Base-by-base conservation (phyloP, 2,113 vertebrate genomes). In the Tiliqua scincoides region DNA sequence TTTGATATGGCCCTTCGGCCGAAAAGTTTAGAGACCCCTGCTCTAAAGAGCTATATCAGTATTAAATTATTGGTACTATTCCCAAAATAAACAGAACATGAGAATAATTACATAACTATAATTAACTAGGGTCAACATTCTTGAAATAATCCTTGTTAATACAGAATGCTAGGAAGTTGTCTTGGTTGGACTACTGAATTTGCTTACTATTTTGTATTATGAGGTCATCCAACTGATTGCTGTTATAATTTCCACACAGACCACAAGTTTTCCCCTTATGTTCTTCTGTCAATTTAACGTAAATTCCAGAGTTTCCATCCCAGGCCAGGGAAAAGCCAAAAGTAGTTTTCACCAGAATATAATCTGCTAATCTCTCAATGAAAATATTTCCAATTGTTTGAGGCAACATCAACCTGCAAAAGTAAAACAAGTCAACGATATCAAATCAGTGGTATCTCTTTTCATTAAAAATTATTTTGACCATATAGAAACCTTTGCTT, bases 281-380 rank as follows among this genome's bases (percentile, higher is more conserved):
- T 81, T 98, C 97, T 91, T 98, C 98, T 21, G 98, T 98, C 93
- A 99, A 95, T 93, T 99, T 99, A 92, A 99, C 97, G 92, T 99
- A 99, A 94, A 99, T 96, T 35, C 98, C 99, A 4, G 98, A 98
- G 92, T 95, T 96, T 89, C 99, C 99, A 91, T 99, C 99, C 99
- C 98, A 99, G 89, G 99, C 99, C 96, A 99, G 93, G 59, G 98
- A 99, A 96, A 99, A 99, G 83, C 99, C 98, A 93, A 99, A 99
- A 35, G 97, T 98, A 70, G 98, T 99, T 95, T 99, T 99, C 94
- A 99, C 98, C 68, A 99, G 95, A 93, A 99, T 97, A 92, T 99
- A 99, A 94, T 99, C 98, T 7, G 99, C 98, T 87, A 99, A 93
- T 71, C 98, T 98, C 94, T 99, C 98, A 63, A 99, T 95, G 87